Evolutionary conservation across 2,888 invertebrate species (phyloP).

Genomic region (Phaonia tiefii): DNA sequence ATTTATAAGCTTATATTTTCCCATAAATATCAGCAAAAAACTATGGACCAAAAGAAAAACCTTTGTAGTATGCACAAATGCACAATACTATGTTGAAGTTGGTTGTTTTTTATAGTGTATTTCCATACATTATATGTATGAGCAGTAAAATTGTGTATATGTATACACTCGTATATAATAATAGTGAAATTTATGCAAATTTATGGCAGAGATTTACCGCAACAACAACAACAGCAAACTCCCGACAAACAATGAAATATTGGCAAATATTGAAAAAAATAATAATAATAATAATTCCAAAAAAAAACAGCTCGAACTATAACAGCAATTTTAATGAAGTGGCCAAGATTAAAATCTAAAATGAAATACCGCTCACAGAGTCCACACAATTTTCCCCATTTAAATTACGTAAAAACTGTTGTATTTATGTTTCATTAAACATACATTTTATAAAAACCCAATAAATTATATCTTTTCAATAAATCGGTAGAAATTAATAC

Average conservation of each 20-base stretch:
- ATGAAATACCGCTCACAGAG: constrained; percentile 44
- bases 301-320: not conserved
- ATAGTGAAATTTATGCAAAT: constrained; percentile 65
- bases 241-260: constrained; percentile 56
- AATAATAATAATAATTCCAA: not conserved
- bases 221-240: constrained; percentile 56
- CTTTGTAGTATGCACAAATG: constrained; percentile 13
- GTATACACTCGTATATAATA: constrained; percentile 43
- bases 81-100: constrained; percentile 43
- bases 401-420: not conserved
- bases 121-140: constrained; percentile 6
- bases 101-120: constrained; percentile 43
- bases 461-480: constrained; percentile 59
- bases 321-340: constrained; percentile 36
- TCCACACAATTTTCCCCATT: not conserved
- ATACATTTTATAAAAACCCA: not conserved
- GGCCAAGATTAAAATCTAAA: constrained; percentile 60
- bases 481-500: constrained; percentile 66
- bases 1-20: constrained; percentile 57
- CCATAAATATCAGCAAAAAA: constrained; percentile 40
- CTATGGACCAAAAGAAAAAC: constrained; percentile 13
- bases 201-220: constrained; percentile 62
- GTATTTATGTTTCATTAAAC: too few species aligned
- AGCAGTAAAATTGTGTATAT: constrained; percentile 1
- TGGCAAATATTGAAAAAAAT: constrained; percentile 21